These are phyloP conservation scores for Colletes gigas DNA, from an alignment of 1,140 invertebrate genomes.

Conservation along the genomic window DNA sequence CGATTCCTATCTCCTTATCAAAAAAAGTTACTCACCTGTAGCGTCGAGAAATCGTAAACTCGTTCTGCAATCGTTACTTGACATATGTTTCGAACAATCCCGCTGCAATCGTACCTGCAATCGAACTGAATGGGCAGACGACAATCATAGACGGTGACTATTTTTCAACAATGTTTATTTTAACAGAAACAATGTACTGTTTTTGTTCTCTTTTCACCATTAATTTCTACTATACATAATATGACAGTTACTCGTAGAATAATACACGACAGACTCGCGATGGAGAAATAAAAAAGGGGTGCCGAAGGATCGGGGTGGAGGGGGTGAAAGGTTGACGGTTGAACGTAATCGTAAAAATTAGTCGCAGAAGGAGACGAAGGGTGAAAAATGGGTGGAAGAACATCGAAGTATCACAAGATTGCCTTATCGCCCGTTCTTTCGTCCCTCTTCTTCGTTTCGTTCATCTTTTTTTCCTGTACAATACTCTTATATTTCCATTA, in stretches of 20 bases:
- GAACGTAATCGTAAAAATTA: constrained; percentile 35
- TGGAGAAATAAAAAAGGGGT: constrained; percentile 55
- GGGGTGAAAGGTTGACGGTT: constrained; percentile 31
- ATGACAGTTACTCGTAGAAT: constrained; percentile 78
- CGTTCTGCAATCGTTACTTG: neutral
- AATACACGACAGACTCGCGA: constrained; percentile 77
- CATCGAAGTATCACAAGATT: constrained; percentile 78
- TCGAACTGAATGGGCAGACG: neutral
- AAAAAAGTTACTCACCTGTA: neutral
- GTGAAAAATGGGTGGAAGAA: constrained; percentile 59
- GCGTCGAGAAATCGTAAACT: neutral
- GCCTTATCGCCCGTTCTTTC: constrained; percentile 64
- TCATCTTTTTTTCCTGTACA: constrained; percentile 26
- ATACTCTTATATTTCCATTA: constrained; percentile 15
- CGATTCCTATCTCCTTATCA: neutral
- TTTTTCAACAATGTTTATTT: constrained; percentile 79
- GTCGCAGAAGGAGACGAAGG: constrained; percentile 39
- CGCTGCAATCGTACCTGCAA: neutral
- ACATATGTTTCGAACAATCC: neutral
- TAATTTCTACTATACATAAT: constrained; percentile 80
- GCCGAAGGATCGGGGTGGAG: constrained; percentile 38
- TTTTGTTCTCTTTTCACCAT: constrained; percentile 78
- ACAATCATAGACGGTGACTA: constrained; percentile 9
- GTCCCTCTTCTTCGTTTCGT: constrained; percentile 47
- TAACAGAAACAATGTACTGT: constrained; percentile 80